A percentile compares a stretch with the other conserved stretches of the same genome.
Conservation (phyloP, 2,888 invertebrate genomes). For the Theodoxus fluviatilis region DNA sequence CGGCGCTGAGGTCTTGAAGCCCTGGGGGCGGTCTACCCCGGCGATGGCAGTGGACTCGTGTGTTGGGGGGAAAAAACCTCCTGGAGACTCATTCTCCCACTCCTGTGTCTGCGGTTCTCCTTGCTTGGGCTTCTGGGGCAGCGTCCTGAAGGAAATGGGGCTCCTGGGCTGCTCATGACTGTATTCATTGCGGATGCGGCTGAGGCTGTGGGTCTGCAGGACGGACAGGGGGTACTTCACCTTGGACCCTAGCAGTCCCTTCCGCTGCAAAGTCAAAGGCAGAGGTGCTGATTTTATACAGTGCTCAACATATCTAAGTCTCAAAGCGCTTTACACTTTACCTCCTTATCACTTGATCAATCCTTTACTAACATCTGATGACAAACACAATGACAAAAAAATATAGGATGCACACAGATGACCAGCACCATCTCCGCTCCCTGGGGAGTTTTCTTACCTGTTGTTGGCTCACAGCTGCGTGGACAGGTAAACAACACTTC, state of each 20-base stretch:
- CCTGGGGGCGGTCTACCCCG: not conserved
- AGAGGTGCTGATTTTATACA: too few relatives aligned
- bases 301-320: too few relatives aligned
- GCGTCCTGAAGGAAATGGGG: too few relatives aligned
- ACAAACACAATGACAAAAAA: not conserved
- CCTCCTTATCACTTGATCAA: too few relatives aligned
- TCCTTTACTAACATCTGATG: not conserved
- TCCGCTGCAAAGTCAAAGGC: conserved; percentile 38
- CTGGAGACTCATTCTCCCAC: conserved; percentile 20
- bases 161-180: too few relatives aligned
- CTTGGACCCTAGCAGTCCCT: conserved; percentile 43
- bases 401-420: too few relatives aligned
- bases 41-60: conserved; percentile 34
- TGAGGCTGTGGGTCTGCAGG: conserved; percentile 49
- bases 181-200: conserved; percentile 49
- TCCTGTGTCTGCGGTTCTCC: not conserved
- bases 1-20: conserved; percentile 16
- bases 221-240: conserved; percentile 46
- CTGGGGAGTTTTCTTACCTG: too few relatives aligned
- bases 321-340: too few relatives aligned
- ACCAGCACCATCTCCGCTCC: too few relatives aligned
- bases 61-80: conserved; percentile 28
- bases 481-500: too few relatives aligned
- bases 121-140: too few relatives aligned
- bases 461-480: too few relatives aligned